Base-by-base conservation (phyloP, 2,888 invertebrate genomes). In the Pollenia amentaria region DNA sequence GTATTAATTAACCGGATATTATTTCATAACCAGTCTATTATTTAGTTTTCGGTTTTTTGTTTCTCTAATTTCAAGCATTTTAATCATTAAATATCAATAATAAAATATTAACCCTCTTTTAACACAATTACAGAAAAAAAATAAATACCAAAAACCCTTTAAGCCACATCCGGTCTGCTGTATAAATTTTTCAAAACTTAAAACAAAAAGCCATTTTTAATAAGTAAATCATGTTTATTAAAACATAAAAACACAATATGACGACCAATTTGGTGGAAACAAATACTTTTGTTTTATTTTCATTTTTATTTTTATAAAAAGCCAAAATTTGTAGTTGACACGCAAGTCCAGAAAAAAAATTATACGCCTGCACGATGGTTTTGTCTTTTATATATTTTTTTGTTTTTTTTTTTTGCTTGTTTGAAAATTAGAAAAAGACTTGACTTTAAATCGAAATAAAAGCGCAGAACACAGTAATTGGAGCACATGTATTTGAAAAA, bases 51-150 rank as follows among this genome's bases (percentile, higher is more conserved):
- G 12, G 18, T 40, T 48, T 77, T 83, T 51, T 72, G 0, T 42
- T 67, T 78, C 67, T 21, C 48, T 57, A 38, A 53, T 77, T 76
- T 80, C 38, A 60, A 53, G 53, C 44, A 46, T 80, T 72, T 84
- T 53, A 73, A 77, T 84, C 87, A 87, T 87, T 87, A 87, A 87
- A 84, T 87, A 84, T 87, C 87, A 87, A 87, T 84, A 87, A 84
- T 77, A 73, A 84, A 77, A 51, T 81, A 84, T 81, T 84, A 87
- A 80, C 84, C 73, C 87, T 80, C 64, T 76, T 84, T 73, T 84
- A 83, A 60, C 29, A 72, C 78, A 73, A 65, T 79, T 67, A 79
- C 18, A 38, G 40, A 77, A 67, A 60, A 38, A 84, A 29, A 67
- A 67, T 46, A n/a, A 64, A 73, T 62, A 85, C 64, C 65, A 53